These are phyloP conservation scores for Nymphalis urticae DNA, from an alignment of 2,888 invertebrate genomes.

Conservation along the genomic window DNA sequence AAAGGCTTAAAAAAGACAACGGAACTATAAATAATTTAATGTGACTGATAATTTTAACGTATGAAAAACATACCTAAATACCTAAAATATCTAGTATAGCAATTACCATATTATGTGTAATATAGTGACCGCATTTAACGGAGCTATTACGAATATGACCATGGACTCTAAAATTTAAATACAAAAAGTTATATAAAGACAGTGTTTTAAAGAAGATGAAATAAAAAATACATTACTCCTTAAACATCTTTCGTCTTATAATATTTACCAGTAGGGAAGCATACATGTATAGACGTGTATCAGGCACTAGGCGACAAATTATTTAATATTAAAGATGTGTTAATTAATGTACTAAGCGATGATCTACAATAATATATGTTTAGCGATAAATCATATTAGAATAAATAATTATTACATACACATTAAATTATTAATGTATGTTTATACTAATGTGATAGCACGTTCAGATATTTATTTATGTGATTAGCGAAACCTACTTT, in stretches of 20 bases:
- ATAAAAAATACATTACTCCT: background rate
- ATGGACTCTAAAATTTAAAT: background rate
- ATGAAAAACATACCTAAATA: background rate
- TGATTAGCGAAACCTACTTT: conserved; percentile 1
- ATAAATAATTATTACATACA: conserved; percentile 4
- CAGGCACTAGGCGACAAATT: conserved; percentile 1
- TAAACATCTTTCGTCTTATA: background rate
- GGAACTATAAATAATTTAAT: background rate
- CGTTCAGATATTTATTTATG: conserved; percentile 22
- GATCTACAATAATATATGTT: background rate
- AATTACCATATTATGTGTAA: background rate
- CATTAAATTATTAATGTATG: conserved; percentile 11
- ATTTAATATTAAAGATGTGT: background rate
- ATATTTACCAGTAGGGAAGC: background rate
- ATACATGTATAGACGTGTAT: background rate
- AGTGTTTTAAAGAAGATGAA: background rate
- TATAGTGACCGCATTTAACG: background rate
- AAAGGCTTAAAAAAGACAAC: background rate
- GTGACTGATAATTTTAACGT: conserved; percentile 1
- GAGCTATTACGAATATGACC: background rate
- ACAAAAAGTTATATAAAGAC: too few species aligned
- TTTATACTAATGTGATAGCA: conserved; percentile 21
- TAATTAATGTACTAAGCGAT: conserved; percentile 6
- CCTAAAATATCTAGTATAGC: background rate
- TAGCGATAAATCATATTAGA: background rate